phyloP scores from a whole-genome alignment of 2,888 invertebrate species.

The Rhagonycha lutea region DNA sequence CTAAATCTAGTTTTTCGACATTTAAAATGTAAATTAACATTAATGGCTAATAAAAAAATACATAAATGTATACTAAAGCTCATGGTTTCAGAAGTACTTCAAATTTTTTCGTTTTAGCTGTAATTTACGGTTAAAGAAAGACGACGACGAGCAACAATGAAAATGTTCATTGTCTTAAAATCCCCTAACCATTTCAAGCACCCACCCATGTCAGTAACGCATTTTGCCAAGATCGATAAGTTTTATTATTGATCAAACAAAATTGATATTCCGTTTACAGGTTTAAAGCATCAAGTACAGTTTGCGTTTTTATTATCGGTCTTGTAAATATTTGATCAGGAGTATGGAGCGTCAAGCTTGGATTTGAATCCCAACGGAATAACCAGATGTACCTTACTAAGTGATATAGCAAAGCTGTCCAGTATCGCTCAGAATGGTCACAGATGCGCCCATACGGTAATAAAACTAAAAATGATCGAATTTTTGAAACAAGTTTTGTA shows the following conservation, averaged over 20 bases:
- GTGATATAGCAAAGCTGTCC: background rate
- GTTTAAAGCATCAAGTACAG: background rate
- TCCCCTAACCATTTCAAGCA: background rate
- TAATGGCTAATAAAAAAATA: background rate
- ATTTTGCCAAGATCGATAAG: background rate
- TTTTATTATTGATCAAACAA: background rate
- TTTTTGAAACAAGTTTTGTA: background rate
- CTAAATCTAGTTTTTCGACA: background rate
- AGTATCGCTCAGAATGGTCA: background rate
- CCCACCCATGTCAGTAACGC: background rate
- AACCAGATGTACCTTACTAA: background rate
- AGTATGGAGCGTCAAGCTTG: background rate
- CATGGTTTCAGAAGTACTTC: background rate
- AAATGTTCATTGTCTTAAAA: background rate
- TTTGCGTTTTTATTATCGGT: background rate
- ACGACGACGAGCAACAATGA: background rate
- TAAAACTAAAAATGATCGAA: background rate
- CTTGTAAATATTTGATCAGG: background rate
- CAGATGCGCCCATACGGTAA: background rate
- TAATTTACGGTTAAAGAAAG: background rate
- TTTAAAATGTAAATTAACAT: background rate
- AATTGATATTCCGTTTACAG: background rate
- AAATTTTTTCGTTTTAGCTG: background rate
- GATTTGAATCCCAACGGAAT: background rate
- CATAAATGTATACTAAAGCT: background rate